phyloP scores from a whole-genome alignment of 2,113 vertebrate genomes.

The Athene noctua region DNA sequence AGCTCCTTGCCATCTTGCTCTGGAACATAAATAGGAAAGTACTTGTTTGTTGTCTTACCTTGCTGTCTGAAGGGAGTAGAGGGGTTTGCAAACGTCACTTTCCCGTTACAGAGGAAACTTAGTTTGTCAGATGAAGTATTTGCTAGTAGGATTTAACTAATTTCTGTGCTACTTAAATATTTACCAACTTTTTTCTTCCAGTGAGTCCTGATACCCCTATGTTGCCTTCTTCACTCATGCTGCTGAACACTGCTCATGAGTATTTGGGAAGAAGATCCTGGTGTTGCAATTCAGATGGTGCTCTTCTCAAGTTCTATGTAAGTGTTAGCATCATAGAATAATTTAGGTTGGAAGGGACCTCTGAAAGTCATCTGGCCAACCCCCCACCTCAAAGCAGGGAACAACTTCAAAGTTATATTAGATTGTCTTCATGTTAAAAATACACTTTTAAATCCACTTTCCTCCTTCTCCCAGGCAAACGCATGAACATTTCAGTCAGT shows the following conservation, averaged over 20 bases:
- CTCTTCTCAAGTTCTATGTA: conserved; percentile 93
- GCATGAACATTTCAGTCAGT: not conserved
- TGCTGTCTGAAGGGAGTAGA: not conserved
- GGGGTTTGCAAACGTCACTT: not conserved
- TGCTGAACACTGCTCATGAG: conserved; percentile 95
- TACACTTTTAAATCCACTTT: not conserved
- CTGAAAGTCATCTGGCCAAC: not conserved
- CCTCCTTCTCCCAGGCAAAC: not conserved
- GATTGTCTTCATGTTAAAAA: not conserved
- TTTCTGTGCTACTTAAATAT: not conserved
- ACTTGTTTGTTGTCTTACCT: not conserved
- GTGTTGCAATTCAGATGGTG: conserved; percentile 93
- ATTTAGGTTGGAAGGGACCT: not conserved
- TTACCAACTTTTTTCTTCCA: conserved; percentile 30
- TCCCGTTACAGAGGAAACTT: not conserved
- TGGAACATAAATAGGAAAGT: not conserved
- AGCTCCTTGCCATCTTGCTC: not conserved
- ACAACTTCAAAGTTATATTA: not conserved
- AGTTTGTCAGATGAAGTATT: not conserved
- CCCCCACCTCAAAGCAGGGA: not conserved
- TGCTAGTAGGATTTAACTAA: not conserved
- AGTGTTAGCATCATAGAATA: conserved; percentile 36
- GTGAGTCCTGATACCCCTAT: conserved; percentile 78
- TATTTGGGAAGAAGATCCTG: conserved; percentile 91
- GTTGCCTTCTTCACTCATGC: conserved; percentile 94